A percentile compares a stretch with the other conserved stretches of the same genome.
Evolutionary conservation across 1,140 invertebrate species (phyloP).

Genomic region (Dendrolimus punctatus): DNA sequence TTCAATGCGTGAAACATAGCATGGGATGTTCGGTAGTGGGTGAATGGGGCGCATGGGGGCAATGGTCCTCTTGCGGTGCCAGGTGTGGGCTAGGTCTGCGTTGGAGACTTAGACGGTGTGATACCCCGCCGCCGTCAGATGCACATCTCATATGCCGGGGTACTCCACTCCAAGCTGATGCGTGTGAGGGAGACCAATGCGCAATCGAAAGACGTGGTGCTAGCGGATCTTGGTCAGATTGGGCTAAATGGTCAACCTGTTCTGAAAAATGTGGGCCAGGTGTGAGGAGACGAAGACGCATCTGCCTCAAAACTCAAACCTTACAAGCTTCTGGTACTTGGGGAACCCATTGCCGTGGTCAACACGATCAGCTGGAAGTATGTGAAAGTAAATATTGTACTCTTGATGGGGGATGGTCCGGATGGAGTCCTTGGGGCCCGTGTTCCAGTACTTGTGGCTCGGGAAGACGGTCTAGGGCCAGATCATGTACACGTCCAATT

Average conservation of each 20-base stretch:
- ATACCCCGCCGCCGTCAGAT: constrained; percentile 45
- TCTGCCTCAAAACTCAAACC: constrained; percentile 36
- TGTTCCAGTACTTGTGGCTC: constrained; percentile 55
- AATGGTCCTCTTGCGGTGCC: constrained; percentile 52
- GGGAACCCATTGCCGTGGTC: constrained; percentile 55
- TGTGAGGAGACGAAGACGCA: constrained; percentile 37
- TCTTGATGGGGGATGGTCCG: constrained; percentile 55
- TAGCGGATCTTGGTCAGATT: constrained; percentile 42
- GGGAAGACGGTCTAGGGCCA: constrained; percentile 36
- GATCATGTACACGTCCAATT: constrained; percentile 52
- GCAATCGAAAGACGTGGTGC: constrained; percentile 28
- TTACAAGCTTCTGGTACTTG: constrained; percentile 24
- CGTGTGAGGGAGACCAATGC: constrained; percentile 55
- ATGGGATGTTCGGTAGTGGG: constrained; percentile 46
- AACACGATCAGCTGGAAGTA: constrained; percentile 45
- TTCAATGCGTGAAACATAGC: constrained; percentile 56
- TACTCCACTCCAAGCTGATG: constrained; percentile 35
- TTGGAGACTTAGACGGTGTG: constrained; percentile 47
- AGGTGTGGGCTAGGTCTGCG: constrained; percentile 44
- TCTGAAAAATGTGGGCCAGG: constrained; percentile 52
- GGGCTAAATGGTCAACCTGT: constrained; percentile 46
- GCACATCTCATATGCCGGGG: constrained; percentile 38
- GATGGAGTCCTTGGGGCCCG: constrained; percentile 53
- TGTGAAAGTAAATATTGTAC: constrained; percentile 37
- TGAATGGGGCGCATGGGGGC: constrained; percentile 51